Evolutionary conservation across 2,888 invertebrate species (phyloP).

Genomic region (Mesorhabditis spiculigera): DNA sequence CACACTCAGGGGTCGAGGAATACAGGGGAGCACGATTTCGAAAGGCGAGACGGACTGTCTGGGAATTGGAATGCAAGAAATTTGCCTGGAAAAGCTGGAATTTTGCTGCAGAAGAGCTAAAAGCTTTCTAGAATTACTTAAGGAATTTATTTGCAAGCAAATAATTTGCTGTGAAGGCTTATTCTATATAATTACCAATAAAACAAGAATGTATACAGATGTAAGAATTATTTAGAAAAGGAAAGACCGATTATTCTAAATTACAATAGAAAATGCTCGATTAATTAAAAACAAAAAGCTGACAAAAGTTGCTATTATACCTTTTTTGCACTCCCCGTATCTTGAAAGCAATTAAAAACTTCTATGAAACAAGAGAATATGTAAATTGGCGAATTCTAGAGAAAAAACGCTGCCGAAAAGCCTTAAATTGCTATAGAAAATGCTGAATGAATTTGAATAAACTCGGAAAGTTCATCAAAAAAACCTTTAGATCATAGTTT

Average conservation of each 20-base stretch:
- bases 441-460: neutral
- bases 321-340: neutral
- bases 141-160: too few species aligned
- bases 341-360: neutral
- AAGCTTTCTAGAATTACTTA: too few species aligned
- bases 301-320: neutral
- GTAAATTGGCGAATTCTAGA: neutral
- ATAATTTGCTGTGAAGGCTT: too few species aligned
- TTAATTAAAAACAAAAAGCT: neutral
- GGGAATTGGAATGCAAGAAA: too few species aligned
- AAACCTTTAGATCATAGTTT: slow-evolving; percentile 7
- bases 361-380: too few species aligned
- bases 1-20: too few species aligned
- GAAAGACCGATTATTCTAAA: neutral
- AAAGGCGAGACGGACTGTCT: too few species aligned
- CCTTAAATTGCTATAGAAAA: neutral
- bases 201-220: neutral
- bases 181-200: neutral
- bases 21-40: too few species aligned
- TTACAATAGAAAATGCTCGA: neutral
- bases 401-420: neutral
- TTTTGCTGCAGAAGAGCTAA: too few species aligned
- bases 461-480: too few species aligned
- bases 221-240: neutral
- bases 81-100: too few species aligned